Conservation (phyloP, 2,113 vertebrate genomes). For the Promerops cafer region DNA sequence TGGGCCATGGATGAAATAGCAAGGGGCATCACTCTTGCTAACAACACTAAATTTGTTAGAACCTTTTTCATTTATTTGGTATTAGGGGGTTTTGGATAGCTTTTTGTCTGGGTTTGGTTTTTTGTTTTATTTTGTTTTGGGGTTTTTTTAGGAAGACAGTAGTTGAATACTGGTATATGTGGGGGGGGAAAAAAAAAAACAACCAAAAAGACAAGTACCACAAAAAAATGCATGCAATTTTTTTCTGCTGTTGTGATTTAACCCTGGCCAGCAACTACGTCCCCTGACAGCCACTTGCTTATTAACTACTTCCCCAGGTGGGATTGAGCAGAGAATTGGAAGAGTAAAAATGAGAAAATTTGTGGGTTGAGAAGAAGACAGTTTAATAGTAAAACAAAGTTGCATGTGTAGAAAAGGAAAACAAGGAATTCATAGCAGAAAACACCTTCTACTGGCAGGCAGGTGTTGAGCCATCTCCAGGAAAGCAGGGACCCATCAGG, state of each 20-base stretch:
- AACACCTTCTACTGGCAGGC: neutral
- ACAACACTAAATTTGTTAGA: neutral
- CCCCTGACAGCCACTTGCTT: rapidly evolving
- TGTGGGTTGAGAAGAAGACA: neutral
- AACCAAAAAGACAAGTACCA: neutral
- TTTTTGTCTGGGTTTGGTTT: neutral
- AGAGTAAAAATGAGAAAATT: neutral
- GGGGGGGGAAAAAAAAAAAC: no score
- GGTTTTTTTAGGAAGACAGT: neutral
- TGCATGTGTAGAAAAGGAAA: neutral
- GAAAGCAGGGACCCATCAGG: neutral
- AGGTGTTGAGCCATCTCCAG: neutral
- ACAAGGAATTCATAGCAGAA: neutral
- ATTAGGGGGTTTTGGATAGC: neutral
- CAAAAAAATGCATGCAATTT: neutral
- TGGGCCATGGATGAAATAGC: neutral
- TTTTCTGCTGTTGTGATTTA: neutral
- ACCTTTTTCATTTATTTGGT: neutral
- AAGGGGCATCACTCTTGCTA: neutral
- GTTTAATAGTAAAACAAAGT: neutral
- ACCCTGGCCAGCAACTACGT: neutral
- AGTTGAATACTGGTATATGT: neutral
- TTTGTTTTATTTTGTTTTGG: neutral
- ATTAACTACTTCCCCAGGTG: rapidly evolving
- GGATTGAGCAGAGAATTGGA: neutral